Conservation (phyloP, 2,113 vertebrate species). For the Pterophyllum scalare region DNA sequence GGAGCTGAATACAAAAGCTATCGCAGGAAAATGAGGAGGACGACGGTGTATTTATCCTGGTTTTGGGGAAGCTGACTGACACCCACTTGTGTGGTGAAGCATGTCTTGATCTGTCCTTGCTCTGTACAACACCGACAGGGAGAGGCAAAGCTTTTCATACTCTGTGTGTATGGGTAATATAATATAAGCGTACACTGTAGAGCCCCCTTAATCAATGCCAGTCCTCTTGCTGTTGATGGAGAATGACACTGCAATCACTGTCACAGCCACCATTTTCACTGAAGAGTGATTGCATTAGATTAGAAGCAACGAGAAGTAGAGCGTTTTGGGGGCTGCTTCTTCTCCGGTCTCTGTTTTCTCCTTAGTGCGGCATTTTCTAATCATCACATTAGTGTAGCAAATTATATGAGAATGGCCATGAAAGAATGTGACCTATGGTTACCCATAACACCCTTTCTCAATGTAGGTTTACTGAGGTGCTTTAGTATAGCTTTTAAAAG, state of each 20-base stretch:
- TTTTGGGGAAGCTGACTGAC: slow-evolving; percentile 16
- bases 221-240: slow-evolving; percentile 42
- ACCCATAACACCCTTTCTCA: neutral
- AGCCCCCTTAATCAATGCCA: slow-evolving; percentile 54
- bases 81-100: neutral
- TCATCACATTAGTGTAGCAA: neutral
- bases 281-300: neutral
- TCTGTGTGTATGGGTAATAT: slow-evolving; percentile 16
- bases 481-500: neutral
- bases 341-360: neutral
- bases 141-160: slow-evolving; percentile 11
- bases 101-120: slow-evolving; percentile 1
- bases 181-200: slow-evolving; percentile 33
- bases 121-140: neutral
- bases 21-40: neutral
- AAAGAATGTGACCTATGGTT: neutral
- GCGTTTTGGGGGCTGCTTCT: neutral
- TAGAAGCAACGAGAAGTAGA: too few relatives aligned
- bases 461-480: neutral
- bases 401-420: neutral
- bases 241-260: slow-evolving; percentile 43
- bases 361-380: neutral
- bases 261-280: neutral
- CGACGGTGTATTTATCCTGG: neutral
- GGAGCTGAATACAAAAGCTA: slow-evolving; percentile 20